Percentiles rank a stretch among this genome's conserved stretches.
Conservation (phyloP, 2,797 vertebrate species). For the Diplodus puntazzo region DNA sequence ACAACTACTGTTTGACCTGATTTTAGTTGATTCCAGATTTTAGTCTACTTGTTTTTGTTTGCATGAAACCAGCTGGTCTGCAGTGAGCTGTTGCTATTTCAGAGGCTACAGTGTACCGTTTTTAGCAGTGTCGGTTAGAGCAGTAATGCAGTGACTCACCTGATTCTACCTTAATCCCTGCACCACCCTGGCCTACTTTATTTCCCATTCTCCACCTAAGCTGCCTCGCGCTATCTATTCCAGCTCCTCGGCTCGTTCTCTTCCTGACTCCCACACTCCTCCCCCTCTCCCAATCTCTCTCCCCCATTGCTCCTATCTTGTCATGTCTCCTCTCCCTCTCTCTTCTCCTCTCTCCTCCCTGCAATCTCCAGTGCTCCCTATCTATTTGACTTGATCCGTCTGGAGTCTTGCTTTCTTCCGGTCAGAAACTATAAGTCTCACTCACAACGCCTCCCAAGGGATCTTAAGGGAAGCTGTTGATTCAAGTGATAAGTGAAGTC, state of each 20-base stretch:
- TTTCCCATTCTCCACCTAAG: constrained; percentile 32
- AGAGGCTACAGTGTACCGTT: constrained; percentile 17
- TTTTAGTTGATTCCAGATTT: constrained; percentile 37
- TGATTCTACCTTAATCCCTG: constrained; percentile 46
- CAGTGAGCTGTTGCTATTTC: constrained; percentile 21
- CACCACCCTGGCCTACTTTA: constrained; percentile 51
- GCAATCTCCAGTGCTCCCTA: not conserved
- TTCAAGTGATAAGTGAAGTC: constrained; percentile 28
- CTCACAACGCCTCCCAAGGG: constrained; percentile 6
- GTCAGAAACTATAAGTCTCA: constrained; percentile 46
- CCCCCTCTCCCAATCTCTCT: not conserved
- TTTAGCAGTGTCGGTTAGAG: constrained; percentile 38
- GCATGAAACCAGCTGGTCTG: constrained; percentile 31
- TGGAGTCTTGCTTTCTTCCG: constrained; percentile 50
- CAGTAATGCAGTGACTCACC: constrained; percentile 61
- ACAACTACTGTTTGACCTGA: constrained; percentile 61
- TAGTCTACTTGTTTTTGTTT: constrained; percentile 42
- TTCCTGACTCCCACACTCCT: constrained; percentile 8
- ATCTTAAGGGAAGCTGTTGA: constrained; percentile 29
- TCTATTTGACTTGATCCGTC: constrained; percentile 54
- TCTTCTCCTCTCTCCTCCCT: not conserved
- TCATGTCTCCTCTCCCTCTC: constrained; percentile 22
- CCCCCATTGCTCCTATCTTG: not conserved
- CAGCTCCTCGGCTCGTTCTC: constrained; percentile 10
- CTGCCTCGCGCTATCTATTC: constrained; percentile 40